Evolutionary conservation across 2,113 vertebrate species (phyloP), one percentile per base, ranked within the genome.

Genomic region (Cromileptes altivelis): DNA sequence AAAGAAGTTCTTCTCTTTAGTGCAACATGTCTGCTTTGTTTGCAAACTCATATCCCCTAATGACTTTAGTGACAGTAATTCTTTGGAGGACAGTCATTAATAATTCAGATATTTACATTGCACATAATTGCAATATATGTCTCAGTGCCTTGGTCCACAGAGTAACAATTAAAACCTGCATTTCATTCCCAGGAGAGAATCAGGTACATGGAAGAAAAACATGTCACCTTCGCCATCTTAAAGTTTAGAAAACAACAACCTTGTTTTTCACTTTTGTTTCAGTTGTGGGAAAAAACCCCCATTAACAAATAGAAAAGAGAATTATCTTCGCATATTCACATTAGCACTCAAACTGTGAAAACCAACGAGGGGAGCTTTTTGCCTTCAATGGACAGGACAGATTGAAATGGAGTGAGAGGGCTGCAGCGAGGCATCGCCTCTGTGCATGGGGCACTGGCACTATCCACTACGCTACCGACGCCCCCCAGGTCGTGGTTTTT

Each of bases 91-190:
- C 58, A 27, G 25, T 82, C 75, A 89, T 81, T 79, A 89, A 90
- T 90, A 86, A 90, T 91, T 91, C 80, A 91, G 14, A 30, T 82
- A 74, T 84, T 79, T 72, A 56, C 30, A 63, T 53, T 73, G 56
- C 61, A 68, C 47, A 64, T 71, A 63, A 63, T 45, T 23, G 21
- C 2, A 27, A 55, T 37, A 78, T 25, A 53, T 62, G 50, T 61
- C 13, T 56, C 19, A 50, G n/a, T 17, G 63, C 68, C 37, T 37
- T 57, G 14, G 57, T 74, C 87, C 73, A 60, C 15, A 1, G 86
- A 69, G 92, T 27, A 60, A 56, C 45, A 91, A 93, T 93, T 92
- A 92, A 81, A 70, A 69, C 2, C 2, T 53, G 14, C 14, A 50
- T 60, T 64, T 80, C 21, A 58, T 68, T 79, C 82, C 70, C 27